These are phyloP conservation scores for Pitta sordida DNA, from an alignment of 2,113 vertebrate species.

Conservation along the genomic window DNA sequence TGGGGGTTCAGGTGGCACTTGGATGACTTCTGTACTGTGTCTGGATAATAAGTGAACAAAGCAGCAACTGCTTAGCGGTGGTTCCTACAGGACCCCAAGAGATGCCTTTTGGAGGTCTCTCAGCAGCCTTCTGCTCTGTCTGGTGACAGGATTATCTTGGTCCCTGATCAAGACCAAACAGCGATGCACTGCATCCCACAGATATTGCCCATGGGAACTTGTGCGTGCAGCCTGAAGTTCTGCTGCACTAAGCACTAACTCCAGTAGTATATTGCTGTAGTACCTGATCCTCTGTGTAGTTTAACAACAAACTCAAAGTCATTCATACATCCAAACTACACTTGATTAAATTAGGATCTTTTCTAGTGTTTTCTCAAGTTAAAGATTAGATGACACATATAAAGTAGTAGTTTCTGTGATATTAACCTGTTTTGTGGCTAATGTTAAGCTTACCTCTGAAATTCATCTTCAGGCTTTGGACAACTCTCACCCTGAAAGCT, in stretches of 20 bases:
- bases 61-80: not conserved
- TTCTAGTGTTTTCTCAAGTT: not conserved
- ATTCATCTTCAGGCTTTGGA: not conserved
- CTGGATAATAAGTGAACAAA: not conserved
- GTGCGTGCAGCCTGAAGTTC: not conserved
- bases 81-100: not conserved
- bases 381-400: not conserved
- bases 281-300: not conserved
- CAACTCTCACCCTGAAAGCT: not conserved
- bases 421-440: not conserved
- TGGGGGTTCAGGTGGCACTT: not conserved
- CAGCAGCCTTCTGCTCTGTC: not conserved
- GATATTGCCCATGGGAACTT: not conserved
- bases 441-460: not conserved
- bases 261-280: not conserved
- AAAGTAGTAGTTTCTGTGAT: not conserved
- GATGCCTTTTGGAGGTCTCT: not conserved
- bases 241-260: not conserved
- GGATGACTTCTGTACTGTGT: not conserved
- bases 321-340: not conserved
- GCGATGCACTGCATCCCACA: not conserved
- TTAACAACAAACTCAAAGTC: not conserved
- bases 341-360: not conserved
- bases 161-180: not conserved
- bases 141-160: not conserved